These are phyloP conservation scores for Neoascia interrupta DNA, from an alignment of 2,888 invertebrate genomes.

Conservation along the genomic window DNA sequence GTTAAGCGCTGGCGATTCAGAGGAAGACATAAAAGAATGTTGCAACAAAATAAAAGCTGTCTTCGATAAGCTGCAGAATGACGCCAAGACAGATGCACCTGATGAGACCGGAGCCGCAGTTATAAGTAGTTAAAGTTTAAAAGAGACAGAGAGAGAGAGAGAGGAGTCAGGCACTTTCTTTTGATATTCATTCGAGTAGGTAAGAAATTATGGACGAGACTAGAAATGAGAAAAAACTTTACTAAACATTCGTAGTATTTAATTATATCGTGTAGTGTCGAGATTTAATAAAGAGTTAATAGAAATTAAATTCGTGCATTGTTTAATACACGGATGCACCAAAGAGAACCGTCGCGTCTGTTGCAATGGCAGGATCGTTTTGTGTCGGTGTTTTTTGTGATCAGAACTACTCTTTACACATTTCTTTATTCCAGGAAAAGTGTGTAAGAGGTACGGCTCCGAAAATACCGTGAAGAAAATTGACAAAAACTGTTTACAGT, in stretches of 20 bases:
- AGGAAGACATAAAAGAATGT: conserved; percentile 71
- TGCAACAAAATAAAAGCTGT: conserved; percentile 71
- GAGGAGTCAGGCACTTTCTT: no score
- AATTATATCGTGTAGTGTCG: not conserved
- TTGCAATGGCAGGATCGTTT: no score
- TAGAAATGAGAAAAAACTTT: conserved; percentile 11
- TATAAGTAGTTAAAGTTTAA: conserved; percentile 43
- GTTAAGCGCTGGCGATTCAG: conserved; percentile 69
- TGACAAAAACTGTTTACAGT: no score
- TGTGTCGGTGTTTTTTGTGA: no score
- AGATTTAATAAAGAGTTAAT: not conserved
- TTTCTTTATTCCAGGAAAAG: no score
- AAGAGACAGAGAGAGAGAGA: no score
- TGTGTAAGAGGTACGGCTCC: no score
- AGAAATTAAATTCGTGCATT: conserved; percentile 2
- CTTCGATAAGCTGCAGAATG: conserved; percentile 60
- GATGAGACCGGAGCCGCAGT: conserved; percentile 17
- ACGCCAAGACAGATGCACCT: conserved; percentile 25
- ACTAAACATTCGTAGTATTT: not conserved
- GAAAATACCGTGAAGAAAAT: no score
- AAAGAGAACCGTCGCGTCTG: no score
- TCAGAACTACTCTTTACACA: no score
- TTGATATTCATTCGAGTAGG: conserved; percentile 21
- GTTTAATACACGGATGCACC: no score
- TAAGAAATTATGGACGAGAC: conserved; percentile 41